Percentiles rank a stretch among this genome's conserved stretches.
Conservation (phyloP, 1,140 invertebrate genomes). For the Drosophila oshimai region DNA sequence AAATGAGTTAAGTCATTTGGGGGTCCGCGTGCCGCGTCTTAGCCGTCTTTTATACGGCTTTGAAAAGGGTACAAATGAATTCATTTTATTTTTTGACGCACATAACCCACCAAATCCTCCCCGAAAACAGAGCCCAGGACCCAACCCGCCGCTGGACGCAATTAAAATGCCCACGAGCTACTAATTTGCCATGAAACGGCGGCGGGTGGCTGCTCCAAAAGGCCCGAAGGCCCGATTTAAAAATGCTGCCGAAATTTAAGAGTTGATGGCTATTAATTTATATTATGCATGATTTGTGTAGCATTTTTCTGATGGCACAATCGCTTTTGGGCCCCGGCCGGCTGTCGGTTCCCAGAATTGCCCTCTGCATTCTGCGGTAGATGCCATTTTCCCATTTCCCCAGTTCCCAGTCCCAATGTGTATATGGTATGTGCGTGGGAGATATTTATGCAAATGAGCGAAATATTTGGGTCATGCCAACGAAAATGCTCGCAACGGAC, state of each 20-base stretch:
- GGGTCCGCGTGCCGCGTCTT: slow-evolving; percentile 51
- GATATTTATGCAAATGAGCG: slow-evolving; percentile 34
- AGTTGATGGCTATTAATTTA: slow-evolving; percentile 79
- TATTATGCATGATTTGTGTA: slow-evolving; percentile 73
- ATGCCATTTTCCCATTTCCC: slow-evolving; percentile 8
- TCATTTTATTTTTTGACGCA: slow-evolving; percentile 79
- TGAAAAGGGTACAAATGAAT: slow-evolving; percentile 80
- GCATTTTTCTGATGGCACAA: slow-evolving; percentile 41
- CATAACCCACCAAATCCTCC: slow-evolving; percentile 43
- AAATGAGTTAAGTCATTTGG: slow-evolving; percentile 79
- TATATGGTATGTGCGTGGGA: not conserved
- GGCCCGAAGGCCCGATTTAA: slow-evolving; percentile 27
- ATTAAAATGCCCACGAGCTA: slow-evolving; percentile 81
- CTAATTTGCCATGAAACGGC: slow-evolving; percentile 74
- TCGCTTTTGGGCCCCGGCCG: slow-evolving; percentile 12
- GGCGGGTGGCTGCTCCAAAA: slow-evolving; percentile 24
- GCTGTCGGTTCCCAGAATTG: slow-evolving; percentile 26
- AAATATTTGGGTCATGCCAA: slow-evolving; percentile 21
- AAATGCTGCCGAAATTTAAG: slow-evolving; percentile 52
- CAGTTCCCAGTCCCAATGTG: no score
- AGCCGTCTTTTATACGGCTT: slow-evolving; percentile 66
- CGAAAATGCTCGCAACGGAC: not conserved
- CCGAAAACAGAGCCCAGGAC: not conserved
- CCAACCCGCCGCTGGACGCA: slow-evolving; percentile 43
- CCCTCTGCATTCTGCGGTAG: slow-evolving; percentile 15